Percentiles rank a stretch among this genome's conserved stretches.
phyloP scores from a whole-genome alignment of 2,888 invertebrate genomes.

The Pherbina coryleti region DNA sequence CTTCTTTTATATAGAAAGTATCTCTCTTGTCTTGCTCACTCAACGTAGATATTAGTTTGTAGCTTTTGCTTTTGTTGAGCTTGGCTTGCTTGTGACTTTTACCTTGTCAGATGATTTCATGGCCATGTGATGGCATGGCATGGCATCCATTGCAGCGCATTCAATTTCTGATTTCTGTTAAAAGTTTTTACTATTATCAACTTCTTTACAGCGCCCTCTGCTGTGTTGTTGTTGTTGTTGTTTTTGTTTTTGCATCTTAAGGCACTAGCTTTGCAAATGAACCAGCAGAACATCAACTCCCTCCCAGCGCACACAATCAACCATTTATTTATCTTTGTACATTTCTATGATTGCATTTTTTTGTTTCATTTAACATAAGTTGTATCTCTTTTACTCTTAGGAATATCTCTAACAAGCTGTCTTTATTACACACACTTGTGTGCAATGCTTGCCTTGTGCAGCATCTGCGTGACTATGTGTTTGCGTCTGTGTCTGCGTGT shows the following conservation, averaged over 20 bases:
- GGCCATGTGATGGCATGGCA: slow-evolving; percentile 13
- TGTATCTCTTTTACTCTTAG: neutral
- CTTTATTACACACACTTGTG: neutral
- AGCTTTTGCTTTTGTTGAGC: neutral
- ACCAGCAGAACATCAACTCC: neutral
- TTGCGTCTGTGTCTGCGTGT: too few relatives aligned
- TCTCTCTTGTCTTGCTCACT: neutral
- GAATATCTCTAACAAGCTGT: neutral
- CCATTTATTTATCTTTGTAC: neutral
- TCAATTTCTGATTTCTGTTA: slow-evolving; percentile 19
- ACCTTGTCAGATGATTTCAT: slow-evolving; percentile 21
- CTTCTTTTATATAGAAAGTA: neutral
- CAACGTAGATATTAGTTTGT: neutral
- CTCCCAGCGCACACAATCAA: neutral
- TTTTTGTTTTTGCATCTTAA: too few relatives aligned
- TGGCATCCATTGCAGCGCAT: slow-evolving; percentile 2
- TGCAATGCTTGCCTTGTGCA: neutral
- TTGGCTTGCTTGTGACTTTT: neutral
- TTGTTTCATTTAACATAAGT: neutral
- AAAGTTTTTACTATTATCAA: slow-evolving; percentile 2
- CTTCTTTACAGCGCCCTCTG: neutral
- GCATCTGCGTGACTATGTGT: neutral
- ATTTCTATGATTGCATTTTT: slow-evolving; percentile 20
- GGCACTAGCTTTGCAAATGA: too few relatives aligned
- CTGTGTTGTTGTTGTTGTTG: too few relatives aligned